Conservation (phyloP, 2,797 vertebrate species). For the Bryconaethiops microstoma region DNA sequence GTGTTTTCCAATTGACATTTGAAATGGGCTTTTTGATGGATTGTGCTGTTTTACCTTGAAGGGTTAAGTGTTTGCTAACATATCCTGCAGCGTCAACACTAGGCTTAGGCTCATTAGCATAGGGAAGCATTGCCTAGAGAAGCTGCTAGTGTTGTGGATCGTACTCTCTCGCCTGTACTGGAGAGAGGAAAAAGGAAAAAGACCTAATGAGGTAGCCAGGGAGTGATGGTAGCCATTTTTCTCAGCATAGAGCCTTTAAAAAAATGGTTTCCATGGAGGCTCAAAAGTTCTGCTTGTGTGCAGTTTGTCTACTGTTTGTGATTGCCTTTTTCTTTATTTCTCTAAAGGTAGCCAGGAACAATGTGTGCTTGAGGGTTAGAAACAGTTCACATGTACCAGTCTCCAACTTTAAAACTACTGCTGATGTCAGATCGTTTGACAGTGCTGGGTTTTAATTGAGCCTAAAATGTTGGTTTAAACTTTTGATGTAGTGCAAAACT, state of each 20-base stretch:
- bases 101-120: constrained; percentile 73
- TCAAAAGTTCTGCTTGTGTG: constrained; percentile 39
- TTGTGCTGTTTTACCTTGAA: constrained; percentile 61
- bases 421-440: constrained; percentile 11
- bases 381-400: constrained; percentile 1
- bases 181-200: constrained; percentile 42
- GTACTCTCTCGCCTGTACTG: constrained; percentile 52
- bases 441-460: not conserved
- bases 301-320: constrained; percentile 13
- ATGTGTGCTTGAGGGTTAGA: constrained; percentile 1
- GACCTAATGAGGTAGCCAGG: constrained; percentile 54
- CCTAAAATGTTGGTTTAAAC: not conserved
- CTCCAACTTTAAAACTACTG: constrained; percentile 5
- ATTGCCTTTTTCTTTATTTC: constrained; percentile 6
- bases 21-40: constrained; percentile 65
- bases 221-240: constrained; percentile 53
- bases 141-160: constrained; percentile 56
- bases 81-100: constrained; percentile 75
- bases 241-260: constrained; percentile 22
- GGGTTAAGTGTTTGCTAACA: constrained; percentile 71
- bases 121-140: constrained; percentile 72
- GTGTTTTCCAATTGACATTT: constrained; percentile 61
- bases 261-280: constrained; percentile 25
- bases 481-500: not conserved
- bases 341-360: not conserved